Evolutionary conservation across 2,797 vertebrate species (phyloP).

Genomic region (Margarornis squamiger): DNA sequence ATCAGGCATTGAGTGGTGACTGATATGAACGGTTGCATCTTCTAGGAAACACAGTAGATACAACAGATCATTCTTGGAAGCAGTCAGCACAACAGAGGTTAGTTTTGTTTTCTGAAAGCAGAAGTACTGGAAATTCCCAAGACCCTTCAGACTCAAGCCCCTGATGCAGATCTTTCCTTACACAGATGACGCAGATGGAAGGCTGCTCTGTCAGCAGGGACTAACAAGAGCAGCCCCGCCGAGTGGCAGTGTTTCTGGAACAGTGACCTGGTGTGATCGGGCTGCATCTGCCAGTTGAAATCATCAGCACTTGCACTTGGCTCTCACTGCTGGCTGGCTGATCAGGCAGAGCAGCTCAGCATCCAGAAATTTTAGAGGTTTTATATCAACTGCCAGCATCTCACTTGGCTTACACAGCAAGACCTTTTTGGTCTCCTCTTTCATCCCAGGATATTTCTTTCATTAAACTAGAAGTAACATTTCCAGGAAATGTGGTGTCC

Average conservation of each 20-base stretch:
- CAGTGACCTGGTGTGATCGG: background rate
- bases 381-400: slow-evolving; percentile 61
- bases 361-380: slow-evolving; percentile 68
- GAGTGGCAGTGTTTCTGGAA: slow-evolving; percentile 21
- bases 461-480: slow-evolving; percentile 62
- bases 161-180: background rate
- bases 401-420: slow-evolving; percentile 49
- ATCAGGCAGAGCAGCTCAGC: slow-evolving; percentile 46
- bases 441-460: slow-evolving; percentile 64
- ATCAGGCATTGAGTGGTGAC: background rate
- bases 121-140: background rate
- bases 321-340: slow-evolving; percentile 38
- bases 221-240: background rate
- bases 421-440: slow-evolving; percentile 56
- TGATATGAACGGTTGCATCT: background rate
- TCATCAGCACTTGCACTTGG: slow-evolving; percentile 60
- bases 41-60: background rate
- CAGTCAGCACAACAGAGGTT: background rate
- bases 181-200: background rate
- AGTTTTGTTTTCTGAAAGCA: background rate
- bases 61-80: background rate
- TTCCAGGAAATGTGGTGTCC: slow-evolving; percentile 58
- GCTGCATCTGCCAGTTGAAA: slow-evolving; percentile 56
- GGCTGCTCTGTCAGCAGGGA: background rate
- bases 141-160: background rate